Conservation (phyloP, 2,797 vertebrate genomes). For the Phoeniculus purpureus region DNA sequence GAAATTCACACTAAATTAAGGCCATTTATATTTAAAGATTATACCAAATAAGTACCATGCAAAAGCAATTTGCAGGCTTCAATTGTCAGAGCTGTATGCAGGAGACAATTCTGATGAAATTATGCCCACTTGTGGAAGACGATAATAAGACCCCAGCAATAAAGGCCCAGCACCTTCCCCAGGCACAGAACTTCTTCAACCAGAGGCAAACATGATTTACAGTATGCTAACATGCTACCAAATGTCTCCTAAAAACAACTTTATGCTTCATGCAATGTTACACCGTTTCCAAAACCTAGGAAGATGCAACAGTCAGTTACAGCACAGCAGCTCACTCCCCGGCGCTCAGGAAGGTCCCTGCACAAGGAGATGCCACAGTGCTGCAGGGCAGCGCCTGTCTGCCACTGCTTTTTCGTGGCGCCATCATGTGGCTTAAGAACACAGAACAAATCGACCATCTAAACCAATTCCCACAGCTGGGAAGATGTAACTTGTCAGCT, state of each 20-base stretch:
- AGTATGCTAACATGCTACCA: neutral
- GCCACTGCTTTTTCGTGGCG: neutral
- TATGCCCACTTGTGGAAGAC: conserved; percentile 5
- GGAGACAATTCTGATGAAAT: neutral
- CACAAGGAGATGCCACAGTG: accelerated
- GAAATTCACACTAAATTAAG: neutral
- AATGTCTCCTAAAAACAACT: neutral
- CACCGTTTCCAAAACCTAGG: neutral
- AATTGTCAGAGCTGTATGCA: neutral
- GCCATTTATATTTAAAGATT: neutral
- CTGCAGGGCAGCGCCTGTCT: neutral
- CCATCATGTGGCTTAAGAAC: conserved; percentile 7
- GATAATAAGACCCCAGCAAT: neutral
- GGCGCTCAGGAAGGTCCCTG: accelerated
- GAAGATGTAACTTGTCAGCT: neutral
- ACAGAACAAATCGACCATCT: accelerated
- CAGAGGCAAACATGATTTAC: neutral
- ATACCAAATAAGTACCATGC: neutral
- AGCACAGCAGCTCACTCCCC: neutral
- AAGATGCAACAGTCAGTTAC: neutral
- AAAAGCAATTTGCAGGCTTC: neutral
- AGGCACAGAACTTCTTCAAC: neutral
- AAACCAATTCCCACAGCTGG: neutral
- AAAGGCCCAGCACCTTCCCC: neutral
- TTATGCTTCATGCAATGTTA: neutral